A percentile compares a stretch with the other conserved stretches of the same genome.
phyloP scores from a whole-genome alignment of 2,113 vertebrate genomes.

The Nannospalax galili region DNA sequence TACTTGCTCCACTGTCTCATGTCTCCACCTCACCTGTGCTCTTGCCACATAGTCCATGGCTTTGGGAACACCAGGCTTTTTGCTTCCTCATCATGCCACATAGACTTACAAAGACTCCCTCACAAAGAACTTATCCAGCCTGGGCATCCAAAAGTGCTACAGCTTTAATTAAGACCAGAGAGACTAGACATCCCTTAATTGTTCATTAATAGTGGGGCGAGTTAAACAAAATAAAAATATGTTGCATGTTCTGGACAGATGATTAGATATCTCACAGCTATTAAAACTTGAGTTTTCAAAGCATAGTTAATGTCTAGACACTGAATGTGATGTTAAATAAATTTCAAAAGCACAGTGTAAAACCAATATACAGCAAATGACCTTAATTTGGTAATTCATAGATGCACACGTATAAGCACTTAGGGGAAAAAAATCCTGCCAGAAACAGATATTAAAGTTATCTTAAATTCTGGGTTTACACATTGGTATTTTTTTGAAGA shows the following conservation, averaged over 20 bases:
- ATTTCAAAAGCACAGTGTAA: background rate
- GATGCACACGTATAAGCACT: background rate
- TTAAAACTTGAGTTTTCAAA: constrained; percentile 20
- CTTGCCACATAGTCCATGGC: too few relatives aligned
- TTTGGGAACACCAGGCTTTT: background rate
- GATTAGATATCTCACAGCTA: background rate
- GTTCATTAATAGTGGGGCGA: background rate
- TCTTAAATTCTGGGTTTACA: background rate
- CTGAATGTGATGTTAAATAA: background rate
- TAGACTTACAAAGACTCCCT: background rate
- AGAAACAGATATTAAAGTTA: background rate
- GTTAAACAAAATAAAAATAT: constrained; percentile 19
- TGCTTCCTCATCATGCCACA: background rate
- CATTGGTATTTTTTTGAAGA: background rate
- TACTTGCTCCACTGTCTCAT: background rate
- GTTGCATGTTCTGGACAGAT: background rate
- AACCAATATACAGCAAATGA: background rate
- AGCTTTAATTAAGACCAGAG: background rate
- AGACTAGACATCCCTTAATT: background rate
- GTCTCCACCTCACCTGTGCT: too few relatives aligned
- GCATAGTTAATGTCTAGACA: background rate
- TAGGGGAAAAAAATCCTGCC: background rate
- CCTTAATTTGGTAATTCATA: background rate
- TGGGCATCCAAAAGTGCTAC: background rate
- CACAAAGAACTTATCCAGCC: background rate